Base-by-base conservation (phyloP, 2,113 vertebrate species). In the Perognathus longimembris region DNA sequence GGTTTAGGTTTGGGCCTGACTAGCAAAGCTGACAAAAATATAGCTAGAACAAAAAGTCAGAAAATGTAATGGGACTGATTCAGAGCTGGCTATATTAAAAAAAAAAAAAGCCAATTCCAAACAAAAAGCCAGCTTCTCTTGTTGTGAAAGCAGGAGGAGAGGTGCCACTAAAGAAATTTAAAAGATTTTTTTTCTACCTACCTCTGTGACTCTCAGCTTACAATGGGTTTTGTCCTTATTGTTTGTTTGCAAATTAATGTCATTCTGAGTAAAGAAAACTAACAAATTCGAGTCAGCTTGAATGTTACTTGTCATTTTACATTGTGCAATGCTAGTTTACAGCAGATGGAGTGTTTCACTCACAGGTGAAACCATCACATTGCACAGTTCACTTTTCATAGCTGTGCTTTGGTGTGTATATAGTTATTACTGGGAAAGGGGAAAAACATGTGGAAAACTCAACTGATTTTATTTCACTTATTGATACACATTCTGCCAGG, bases 1-100 rank as follows among this genome's bases (percentile, higher is more conserved):
- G 34, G 36, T 9, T 42, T 88, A 40, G 1, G 3, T 50, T 81
- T 70, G 24, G 70, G 34, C 32, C 40, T 42, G 30, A 45, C 18
- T 45, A 86, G 14, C 21, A 89, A 64, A 67, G 69, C 61, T 22
- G 34, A 82, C 75, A 92, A 84, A 94, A 81, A 70, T 89, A 74
- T 38, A 82, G 38, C 57, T 21, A 78, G 42, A 75, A 61, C 50
- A 54, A 70, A 70, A 92, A n/a, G 2, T 90, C 34, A 30, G 24
- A 79, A 85, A 18, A 45, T 34, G 32, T 90, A 76, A 88, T 30
- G 42, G 10, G 15, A 50, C 32, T 24, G 22, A 24, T 74, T 89
- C 28, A 54, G 75, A 38, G 7, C n/a, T 36, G 6, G 24, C 34
- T 85, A 34, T 20, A 6, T 20, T 50, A 42, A 18, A 74, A n/a